Conservation (phyloP, 2,888 invertebrate genomes). For the Drosophila greeni region DNA sequence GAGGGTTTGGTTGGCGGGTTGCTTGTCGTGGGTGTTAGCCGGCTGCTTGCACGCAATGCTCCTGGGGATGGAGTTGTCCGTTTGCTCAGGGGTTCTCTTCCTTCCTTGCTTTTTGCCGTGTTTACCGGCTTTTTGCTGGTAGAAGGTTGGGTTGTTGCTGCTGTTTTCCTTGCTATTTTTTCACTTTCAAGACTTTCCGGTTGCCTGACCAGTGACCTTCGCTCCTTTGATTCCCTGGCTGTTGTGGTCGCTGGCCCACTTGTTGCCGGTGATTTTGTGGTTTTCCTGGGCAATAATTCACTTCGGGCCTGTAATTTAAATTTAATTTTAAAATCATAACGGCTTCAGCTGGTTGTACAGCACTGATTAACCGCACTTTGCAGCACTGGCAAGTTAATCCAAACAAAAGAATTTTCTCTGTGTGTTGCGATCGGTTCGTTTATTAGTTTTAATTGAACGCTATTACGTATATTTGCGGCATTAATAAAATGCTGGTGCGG, state of each 20-base stretch:
- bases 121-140: slow-evolving; percentile 42
- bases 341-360: slow-evolving; percentile 7
- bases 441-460: slow-evolving; percentile 40
- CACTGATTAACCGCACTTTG: slow-evolving; percentile 23
- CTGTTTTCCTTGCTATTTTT: slow-evolving; percentile 43
- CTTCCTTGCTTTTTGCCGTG: slow-evolving; percentile 41
- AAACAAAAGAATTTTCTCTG: slow-evolving; percentile 16
- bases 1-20: slow-evolving; percentile 7
- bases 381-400: slow-evolving; percentile 14
- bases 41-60: slow-evolving; percentile 43
- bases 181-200: slow-evolving; percentile 51
- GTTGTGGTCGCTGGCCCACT: slow-evolving; percentile 32
- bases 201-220: slow-evolving; percentile 40
- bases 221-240: slow-evolving; percentile 24
- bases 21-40: slow-evolving; percentile 27
- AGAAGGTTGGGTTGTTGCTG: slow-evolving; percentile 23
- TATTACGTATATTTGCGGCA: slow-evolving; percentile 8
- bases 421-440: slow-evolving; percentile 28
- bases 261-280: slow-evolving; percentile 50
- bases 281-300: slow-evolving; percentile 47
- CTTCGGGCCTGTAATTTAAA: slow-evolving; percentile 44
- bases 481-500: slow-evolving; percentile 22
- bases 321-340: slow-evolving; percentile 10
- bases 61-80: slow-evolving; percentile 56
- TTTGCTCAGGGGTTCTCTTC: slow-evolving; percentile 29